Percentiles rank a stretch among this genome's conserved stretches.
Evolutionary conservation across 2,113 vertebrate genomes (phyloP).

Genomic region (Gila orcuttii): DNA sequence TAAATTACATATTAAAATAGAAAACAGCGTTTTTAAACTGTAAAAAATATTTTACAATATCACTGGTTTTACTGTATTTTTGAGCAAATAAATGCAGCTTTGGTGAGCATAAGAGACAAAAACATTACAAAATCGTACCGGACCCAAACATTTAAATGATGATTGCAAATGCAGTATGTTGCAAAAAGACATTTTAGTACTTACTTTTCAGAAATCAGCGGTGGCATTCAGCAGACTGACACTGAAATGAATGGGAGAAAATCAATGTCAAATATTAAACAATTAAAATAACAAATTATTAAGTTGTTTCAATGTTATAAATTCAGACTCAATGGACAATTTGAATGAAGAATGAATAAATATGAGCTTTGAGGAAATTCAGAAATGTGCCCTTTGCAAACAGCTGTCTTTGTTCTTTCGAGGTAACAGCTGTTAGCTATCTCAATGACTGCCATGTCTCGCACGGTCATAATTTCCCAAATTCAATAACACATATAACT

Average conservation of each 20-base stretch:
- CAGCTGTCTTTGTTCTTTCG: not conserved
- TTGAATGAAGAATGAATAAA: not conserved
- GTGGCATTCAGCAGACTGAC: slow-evolving; percentile 15
- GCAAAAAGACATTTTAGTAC: not conserved
- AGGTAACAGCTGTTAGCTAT: slow-evolving; percentile 40
- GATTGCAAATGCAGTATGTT: not conserved
- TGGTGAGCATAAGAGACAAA: not conserved
- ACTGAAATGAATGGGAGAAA: not conserved
- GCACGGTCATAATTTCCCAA: not conserved
- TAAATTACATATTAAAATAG: not conserved
- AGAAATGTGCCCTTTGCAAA: not conserved
- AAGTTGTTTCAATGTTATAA: not conserved
- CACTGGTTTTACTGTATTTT: not conserved
- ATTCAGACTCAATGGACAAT: not conserved
- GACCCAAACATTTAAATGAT: no score
- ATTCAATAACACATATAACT: not conserved
- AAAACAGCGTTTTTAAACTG: not conserved
- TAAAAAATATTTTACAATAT: not conserved
- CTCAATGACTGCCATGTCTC: not conserved
- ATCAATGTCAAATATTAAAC: not conserved
- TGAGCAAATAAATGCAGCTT: not conserved
- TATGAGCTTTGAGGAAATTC: not conserved
- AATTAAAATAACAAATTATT: not conserved
- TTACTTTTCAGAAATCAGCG: not conserved
- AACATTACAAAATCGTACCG: not conserved